Evolutionary conservation across 1,140 invertebrate genomes (phyloP), one percentile per base, ranked within the genome.

Genomic region (Drosophila kohkoa): DNA sequence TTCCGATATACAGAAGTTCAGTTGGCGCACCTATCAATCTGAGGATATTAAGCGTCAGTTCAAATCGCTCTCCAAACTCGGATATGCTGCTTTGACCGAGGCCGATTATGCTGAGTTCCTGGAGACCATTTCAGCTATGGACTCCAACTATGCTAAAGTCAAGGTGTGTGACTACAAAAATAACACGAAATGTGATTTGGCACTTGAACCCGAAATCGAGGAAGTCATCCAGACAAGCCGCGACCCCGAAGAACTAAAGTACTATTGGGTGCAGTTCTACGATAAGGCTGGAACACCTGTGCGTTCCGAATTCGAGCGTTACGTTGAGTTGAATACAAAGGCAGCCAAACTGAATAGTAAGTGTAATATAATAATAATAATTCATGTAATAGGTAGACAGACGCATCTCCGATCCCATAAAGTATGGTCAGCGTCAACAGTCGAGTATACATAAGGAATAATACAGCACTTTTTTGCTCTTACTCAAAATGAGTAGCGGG

Each of bases 241-340:
- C 13, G 94, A 97, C 89, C 95, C 95, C 13, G 94, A 96, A 35
- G 96, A 97, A 87, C 86, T 97, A 62, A 94, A 95, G 73, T 94
- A 96, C 76, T 92, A 95, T 10, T 98, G 97, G 97, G 93, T 94
- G 7, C 93, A 95, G 71, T 98, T 97, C 96, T 94, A 97, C 68
- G 94, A 95, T 35, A 94, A 93, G 10, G 95, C 95, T 3, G 97
- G 97, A 0, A 95, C 95, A 28, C 94, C 95, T 63, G 95, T 97
- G 16, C 94, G 95, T 49, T 70, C 94, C 0, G 91, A 95, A 25
- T 99, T 96, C 82, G 92, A 94, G 25, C 95, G 95, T 75, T 97
- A 96, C 81, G 95, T 98, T 1, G 93, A 95, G 32, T 92, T 98
- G 5, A 95, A 95, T 51, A 98, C 98, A 70, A 95, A 97, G 87